Evolutionary conservation across 2,888 invertebrate genomes (phyloP).

Genomic region (Camptogramma bilineatum): DNA sequence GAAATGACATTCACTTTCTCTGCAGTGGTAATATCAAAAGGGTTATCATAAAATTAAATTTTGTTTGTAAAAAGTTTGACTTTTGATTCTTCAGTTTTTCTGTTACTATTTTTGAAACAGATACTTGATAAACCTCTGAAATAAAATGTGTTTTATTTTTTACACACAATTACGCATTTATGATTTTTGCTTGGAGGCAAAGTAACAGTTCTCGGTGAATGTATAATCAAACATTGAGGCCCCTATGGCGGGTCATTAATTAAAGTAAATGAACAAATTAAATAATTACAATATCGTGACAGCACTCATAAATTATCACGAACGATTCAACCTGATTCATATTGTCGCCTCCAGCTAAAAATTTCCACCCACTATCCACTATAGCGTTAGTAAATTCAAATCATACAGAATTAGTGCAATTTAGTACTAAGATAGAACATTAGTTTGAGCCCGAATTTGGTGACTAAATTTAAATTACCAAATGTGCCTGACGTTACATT

Average conservation of each 20-base stretch:
- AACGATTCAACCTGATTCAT: slow-evolving; percentile 37
- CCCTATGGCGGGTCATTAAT: slow-evolving; percentile 35
- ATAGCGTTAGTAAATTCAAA: slow-evolving; percentile 4
- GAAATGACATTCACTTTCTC: slow-evolving; percentile 36
- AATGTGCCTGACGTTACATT: too few relatives aligned
- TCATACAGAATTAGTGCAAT: background rate
- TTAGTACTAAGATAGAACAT: too few relatives aligned
- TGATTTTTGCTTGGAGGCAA: slow-evolving; percentile 5
- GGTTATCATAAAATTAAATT: background rate
- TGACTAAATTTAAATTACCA: too few relatives aligned
- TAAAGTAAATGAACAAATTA: slow-evolving; percentile 43
- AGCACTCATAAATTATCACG: slow-evolving; percentile 39
- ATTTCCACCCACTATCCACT: slow-evolving; percentile 20
- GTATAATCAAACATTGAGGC: slow-evolving; percentile 31
- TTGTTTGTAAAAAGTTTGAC: background rate
- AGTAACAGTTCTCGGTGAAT: slow-evolving; percentile 21
- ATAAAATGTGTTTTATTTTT: too few relatives aligned
- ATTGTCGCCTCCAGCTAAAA: slow-evolving; percentile 40
- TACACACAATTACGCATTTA: background rate
- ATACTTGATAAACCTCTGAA: too few relatives aligned
- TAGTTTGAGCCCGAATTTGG: too few relatives aligned
- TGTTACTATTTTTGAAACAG: background rate
- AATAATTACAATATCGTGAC: slow-evolving; percentile 44
- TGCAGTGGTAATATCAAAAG: background rate
- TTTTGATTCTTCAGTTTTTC: background rate